Evolutionary conservation across 30 jellyfish, hydroid and myxozoan genomes (phyloP), one percentile per base, ranked within the genome.

Genomic region (Clytia hemisphaerica): DNA sequence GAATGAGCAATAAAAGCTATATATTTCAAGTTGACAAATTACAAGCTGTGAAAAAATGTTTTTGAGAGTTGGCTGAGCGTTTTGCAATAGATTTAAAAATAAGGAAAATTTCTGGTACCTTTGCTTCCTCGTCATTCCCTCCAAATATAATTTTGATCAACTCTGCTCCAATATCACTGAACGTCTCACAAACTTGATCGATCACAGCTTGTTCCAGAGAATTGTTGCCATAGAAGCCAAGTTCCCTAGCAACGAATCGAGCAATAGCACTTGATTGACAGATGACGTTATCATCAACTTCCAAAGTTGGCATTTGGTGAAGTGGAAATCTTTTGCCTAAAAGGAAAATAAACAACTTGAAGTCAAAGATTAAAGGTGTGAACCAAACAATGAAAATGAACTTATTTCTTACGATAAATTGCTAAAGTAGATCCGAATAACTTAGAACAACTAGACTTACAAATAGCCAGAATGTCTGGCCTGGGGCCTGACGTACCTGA

Each of bases 201-300:
- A 57, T 57, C 14, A 57, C 42, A 57, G n/a, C 15, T 32, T 9
- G 19, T 28, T 57, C 70, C 6, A 5, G 14, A n/a, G 25, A 21
- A 32, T 21, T 57, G 51, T 2, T n/a, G 16, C 70, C 70, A 31
- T 38, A 37, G 6, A 37, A 22, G 28, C 71, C 71, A 22, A 66
- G 45, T 45, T 66, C 79, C 38, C 32, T 44, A 14, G 79, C 79
- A 6, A 66, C 5, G 30, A 16, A 66, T 66, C 71, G 71, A 45
- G 16, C n/a, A 66, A 66, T 66, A 28, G 79, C 79, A 18, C 18
- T 25, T 6, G 72, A 38, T 16, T 66, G 67, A 66, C 45, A 38
- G n/a, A 66, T 66, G n/a, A 26, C 57, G 25, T 21, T n/a, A 16
- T 42, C 79, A 10, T 44, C 79, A 66, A 66, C 79, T 22, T 66